phyloP scores from a whole-genome alignment of 2,888 invertebrate genomes.

The Gerris lacustris region DNA sequence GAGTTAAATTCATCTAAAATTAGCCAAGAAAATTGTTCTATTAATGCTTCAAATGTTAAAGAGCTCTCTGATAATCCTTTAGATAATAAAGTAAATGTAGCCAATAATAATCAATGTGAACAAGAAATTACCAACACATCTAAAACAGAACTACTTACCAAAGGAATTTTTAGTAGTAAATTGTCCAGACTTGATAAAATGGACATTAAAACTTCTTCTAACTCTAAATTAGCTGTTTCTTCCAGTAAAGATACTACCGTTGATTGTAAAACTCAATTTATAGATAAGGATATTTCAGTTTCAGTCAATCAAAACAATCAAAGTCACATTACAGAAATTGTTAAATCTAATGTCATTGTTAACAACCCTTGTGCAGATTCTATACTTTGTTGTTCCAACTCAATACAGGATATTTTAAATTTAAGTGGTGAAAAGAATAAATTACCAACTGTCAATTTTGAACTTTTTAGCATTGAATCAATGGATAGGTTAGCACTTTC shows the following conservation, averaged over 20 bases:
- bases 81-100: neutral
- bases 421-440: neutral
- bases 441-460: neutral
- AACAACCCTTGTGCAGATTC: neutral
- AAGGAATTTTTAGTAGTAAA: neutral
- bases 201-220: neutral
- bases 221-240: too few species aligned
- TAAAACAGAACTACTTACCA: too few species aligned
- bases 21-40: neutral
- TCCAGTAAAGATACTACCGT: neutral
- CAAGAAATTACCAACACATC: too few species aligned
- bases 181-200: neutral
- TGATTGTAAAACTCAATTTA: neutral
- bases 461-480: neutral
- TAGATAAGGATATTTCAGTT: neutral
- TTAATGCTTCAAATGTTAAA: too few species aligned
- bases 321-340: neutral
- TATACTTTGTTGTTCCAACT: neutral
- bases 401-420: neutral
- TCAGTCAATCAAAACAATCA: neutral
- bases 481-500: neutral
- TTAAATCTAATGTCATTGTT: neutral
- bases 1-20: neutral
- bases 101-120: too few species aligned
- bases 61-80: neutral